A percentile compares a stretch with the other conserved stretches of the same genome.
These are phyloP conservation scores for Terebella lapidaria DNA, from an alignment of 2,888 invertebrate species.

Conservation along the genomic window DNA sequence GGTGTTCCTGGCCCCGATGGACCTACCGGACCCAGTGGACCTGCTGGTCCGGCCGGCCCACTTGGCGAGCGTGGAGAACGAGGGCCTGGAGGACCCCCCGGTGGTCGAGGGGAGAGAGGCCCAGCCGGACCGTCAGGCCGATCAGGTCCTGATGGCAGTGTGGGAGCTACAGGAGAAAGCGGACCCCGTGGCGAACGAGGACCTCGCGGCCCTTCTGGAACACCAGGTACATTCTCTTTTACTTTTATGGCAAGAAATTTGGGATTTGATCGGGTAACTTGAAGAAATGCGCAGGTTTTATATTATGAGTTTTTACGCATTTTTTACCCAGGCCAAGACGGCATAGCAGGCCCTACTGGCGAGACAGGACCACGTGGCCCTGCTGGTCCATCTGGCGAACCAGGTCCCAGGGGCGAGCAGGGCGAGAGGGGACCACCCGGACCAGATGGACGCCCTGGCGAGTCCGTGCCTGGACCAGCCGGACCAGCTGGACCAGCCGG, in stretches of 20 bases:
- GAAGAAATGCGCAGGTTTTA: too few species aligned
- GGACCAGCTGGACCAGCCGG: constrained; percentile 15
- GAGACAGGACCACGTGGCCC: constrained; percentile 11
- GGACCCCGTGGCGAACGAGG: constrained; percentile 26
- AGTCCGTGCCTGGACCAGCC: constrained; percentile 2
- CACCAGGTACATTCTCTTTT: background rate
- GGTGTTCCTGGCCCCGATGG: constrained; percentile 57
- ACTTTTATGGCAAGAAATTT: background rate
- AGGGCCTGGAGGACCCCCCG: constrained; percentile 13
- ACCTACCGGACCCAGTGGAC: constrained; percentile 16
- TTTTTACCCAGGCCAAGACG: too few species aligned
- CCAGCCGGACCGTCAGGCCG: constrained; percentile 12
- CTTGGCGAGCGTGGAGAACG: constrained; percentile 4
- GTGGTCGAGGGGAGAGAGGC: constrained; percentile 15
- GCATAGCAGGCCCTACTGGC: constrained; percentile 11
- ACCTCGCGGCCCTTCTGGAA: constrained; percentile 9
- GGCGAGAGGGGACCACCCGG: constrained; percentile 14
- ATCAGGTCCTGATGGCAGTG: constrained; percentile 15
- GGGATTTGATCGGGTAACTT: background rate
- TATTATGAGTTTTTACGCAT: background rate
- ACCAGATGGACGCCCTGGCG: constrained; percentile 3
- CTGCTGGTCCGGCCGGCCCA: constrained; percentile 21
- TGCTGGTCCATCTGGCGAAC: constrained; percentile 14
- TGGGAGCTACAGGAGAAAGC: constrained; percentile 26
- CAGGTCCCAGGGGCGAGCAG: constrained; percentile 13